phyloP scores from a whole-genome alignment of 1,140 invertebrate species.

The Cyrtorhinus lividipennis region DNA sequence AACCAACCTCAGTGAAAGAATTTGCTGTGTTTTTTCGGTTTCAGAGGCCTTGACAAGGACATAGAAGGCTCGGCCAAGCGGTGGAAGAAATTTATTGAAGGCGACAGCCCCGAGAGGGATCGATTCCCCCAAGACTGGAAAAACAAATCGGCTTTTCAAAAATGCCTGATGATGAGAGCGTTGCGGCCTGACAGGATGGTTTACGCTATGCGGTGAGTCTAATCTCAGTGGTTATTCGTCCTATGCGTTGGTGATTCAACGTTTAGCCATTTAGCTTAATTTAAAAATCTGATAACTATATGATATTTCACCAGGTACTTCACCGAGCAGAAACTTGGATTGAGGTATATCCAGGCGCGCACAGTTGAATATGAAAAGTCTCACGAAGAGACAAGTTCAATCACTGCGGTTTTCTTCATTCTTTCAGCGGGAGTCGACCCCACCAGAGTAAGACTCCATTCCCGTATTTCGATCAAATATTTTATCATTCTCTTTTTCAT shows the following conservation, averaged over 20 bases:
- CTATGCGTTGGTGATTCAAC: no score
- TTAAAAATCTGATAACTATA: no score
- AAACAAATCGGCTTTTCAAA: conserved; percentile 73
- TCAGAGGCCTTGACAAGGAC: conserved; percentile 70
- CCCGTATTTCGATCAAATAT: no score
- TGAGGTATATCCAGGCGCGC: conserved; percentile 63
- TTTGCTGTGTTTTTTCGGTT: background rate
- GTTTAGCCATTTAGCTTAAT: no score
- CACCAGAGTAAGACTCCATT: conserved; percentile 55
- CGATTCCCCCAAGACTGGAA: conserved; percentile 96
- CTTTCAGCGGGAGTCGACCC: conserved; percentile 90
- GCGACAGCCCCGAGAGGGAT: conserved; percentile 81
- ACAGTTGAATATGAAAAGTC: conserved; percentile 69
- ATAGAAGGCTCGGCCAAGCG: conserved; percentile 81
- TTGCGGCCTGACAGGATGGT: conserved; percentile 82
- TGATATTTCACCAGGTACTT: conserved; percentile 53
- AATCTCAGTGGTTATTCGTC: no score
- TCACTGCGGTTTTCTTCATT: conserved; percentile 86
- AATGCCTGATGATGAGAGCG: conserved; percentile 79
- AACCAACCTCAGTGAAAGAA: no score
- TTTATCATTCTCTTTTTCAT: no score
- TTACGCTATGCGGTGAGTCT: conserved; percentile 44
- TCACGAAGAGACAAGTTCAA: conserved; percentile 67
- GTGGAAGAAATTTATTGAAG: conserved; percentile 85
- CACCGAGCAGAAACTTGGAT: conserved; percentile 73